Base-by-base conservation (phyloP, 2,797 vertebrate genomes). In the Ibycter americanus region DNA sequence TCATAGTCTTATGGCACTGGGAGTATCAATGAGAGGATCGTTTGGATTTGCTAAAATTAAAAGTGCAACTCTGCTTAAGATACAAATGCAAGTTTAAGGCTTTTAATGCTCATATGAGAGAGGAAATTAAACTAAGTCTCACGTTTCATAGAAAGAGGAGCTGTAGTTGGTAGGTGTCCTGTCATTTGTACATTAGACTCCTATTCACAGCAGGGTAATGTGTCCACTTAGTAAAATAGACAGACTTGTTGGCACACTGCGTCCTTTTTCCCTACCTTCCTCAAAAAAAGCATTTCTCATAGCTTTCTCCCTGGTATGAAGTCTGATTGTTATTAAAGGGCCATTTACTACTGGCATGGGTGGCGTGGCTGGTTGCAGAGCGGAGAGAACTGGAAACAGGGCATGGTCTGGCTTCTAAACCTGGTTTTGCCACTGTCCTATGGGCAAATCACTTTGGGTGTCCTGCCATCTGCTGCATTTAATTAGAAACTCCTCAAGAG, bases 21-120 rank as follows among this genome's bases (percentile, higher is more conserved):
- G 62, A 46, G 66, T 91, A 74, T 95, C 89, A 87, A 29, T 42
- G 76, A 93, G 38, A 94, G 22, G 92, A 91, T 86, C 87, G 49
- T 86, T 92, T 89, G 51, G 76, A 58, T 83, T 72, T 58, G 34
- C 89, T 96, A 86, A 95, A 97, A 96, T 90, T 96, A 95, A 95
- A 96, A 93, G 82, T 4, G 1, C 79, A 79, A 82, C 38, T 92
- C 79, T 82, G 42, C 65, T 88, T 81, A 78, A 78, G 61, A 54
- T 85, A 34, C 46, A 82, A 95, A 72, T 71, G 55, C 46, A 90
- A 87, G 21, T 79, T 95, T 90, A 79, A 77, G 71, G 52, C 74
- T 97, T 96, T 96, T 78, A 89, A 73, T 61, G 71, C 29, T 89
- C 62, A 36, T 84, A 76, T 76, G 72, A 83, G 58, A 63, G 56